Evolutionary conservation across 1,140 invertebrate species (phyloP), one percentile per base, ranked within the genome.

Genomic region (Megathymus violae): DNA sequence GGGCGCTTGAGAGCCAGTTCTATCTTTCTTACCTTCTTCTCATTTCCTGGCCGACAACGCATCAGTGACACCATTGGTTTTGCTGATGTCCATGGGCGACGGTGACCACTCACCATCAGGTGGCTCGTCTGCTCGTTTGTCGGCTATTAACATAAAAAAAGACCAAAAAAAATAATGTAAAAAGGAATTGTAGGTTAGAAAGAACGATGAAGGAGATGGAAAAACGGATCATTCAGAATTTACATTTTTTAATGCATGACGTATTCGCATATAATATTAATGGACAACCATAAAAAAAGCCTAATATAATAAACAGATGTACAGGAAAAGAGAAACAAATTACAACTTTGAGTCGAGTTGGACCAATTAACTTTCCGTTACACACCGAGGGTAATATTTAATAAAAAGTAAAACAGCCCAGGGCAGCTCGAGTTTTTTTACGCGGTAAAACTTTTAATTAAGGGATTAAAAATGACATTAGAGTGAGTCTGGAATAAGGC

Each of bases 391-490:
- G 71, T 85, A 89, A 89, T 89, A 89, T 88, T 80, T 76, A 90
- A 88, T 88, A 88, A 91, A 88, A 90, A 82, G 82, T 81, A 88
- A 86, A 88, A 88, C 78, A 82, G 77, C 80, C 77, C 62, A 77
- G 73, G 74, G 76, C 78, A 69, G 73, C 71, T 67, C 62, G 76
- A 78, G 69, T 78, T 87, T 88, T 31, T 80, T 82, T 88, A 74
- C 76, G 73, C 71, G 61, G 74, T 43, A 62, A 79, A 91, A 91
- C 83, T 89, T 91, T 91, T 91, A 91, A 91, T 89, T 89, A 91
- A 88, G 84, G 85, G 81, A 89, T 89, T 88, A 91, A 89, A 91
- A 86, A 87, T 89, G 88, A 87, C 88, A 91, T 88, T 88, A 87
- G 74, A 88, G 69, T 67, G 76, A 86, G 85, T 81, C 88, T 56